Conservation (phyloP, 1,140 invertebrate genomes). For the Hylaeus anthracinus region DNA sequence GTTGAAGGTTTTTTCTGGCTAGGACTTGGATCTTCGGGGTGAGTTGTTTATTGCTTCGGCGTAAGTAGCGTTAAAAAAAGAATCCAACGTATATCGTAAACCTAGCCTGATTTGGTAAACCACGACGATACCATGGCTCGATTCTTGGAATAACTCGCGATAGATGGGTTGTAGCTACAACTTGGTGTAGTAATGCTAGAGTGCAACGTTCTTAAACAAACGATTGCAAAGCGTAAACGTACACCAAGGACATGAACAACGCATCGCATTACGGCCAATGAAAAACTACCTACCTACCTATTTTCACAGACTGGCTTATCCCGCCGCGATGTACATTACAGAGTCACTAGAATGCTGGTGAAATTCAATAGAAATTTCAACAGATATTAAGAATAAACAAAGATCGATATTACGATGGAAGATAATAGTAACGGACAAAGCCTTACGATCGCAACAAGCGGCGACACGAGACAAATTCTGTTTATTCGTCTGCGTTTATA, state of each 20-base stretch:
- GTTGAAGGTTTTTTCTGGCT: neutral
- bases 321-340: no score
- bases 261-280: no score
- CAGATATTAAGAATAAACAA: no score
- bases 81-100: neutral
- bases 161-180: no score
- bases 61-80: neutral
- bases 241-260: neutral
- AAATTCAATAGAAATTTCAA: no score
- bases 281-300: neutral
- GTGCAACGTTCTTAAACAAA: conserved; percentile 14
- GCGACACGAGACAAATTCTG: neutral
- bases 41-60: neutral
- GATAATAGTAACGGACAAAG: no score
- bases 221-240: neutral
- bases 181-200: no score
- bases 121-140: neutral
- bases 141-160: neutral
- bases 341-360: no score
- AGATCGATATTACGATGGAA: no score
- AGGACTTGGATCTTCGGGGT: neutral
- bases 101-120: neutral
- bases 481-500: neutral
- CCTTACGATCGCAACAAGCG: no score
- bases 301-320: neutral